Conservation (phyloP, 1,140 invertebrate genomes). For the Mercenaria mercenaria region DNA sequence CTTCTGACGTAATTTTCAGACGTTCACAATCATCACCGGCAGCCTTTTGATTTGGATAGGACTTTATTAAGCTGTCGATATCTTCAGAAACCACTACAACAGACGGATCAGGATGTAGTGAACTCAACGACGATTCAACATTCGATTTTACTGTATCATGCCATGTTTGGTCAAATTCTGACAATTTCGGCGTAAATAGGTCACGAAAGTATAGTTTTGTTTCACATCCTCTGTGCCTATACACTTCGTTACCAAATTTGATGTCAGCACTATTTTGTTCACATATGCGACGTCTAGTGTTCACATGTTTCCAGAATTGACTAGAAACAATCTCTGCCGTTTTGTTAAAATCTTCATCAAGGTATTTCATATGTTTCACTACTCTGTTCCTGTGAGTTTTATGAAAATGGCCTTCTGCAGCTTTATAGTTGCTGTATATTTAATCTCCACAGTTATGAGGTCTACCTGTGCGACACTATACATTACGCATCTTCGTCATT, state of each 20-base stretch:
- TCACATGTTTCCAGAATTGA: not conserved
- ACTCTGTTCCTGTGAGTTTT: too few species aligned
- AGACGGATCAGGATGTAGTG: too few species aligned
- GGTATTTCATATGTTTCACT: too few species aligned
- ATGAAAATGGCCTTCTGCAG: too few species aligned
- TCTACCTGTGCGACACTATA: too few species aligned
- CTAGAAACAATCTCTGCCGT: too few species aligned
- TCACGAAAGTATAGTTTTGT: not conserved
- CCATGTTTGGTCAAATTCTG: not conserved
- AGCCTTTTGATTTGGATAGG: conserved; percentile 1
- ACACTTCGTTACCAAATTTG: too few species aligned
- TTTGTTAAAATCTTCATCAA: not conserved
- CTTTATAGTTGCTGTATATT: too few species aligned
- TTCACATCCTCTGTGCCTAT: not conserved
- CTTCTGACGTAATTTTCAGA: not conserved
- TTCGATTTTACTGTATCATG: not conserved
- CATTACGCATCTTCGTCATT: too few species aligned
- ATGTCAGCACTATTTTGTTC: not conserved
- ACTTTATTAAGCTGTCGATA: not conserved
- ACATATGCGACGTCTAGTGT: not conserved
- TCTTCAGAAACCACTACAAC: not conserved
- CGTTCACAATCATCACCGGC: conserved; percentile 33
- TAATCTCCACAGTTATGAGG: too few species aligned
- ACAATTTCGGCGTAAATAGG: not conserved
- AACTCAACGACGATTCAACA: too few species aligned